Evolutionary conservation across 2,113 vertebrate species (phyloP), one percentile per base, ranked within the genome.

Genomic region (Donacobius atricapilla): DNA sequence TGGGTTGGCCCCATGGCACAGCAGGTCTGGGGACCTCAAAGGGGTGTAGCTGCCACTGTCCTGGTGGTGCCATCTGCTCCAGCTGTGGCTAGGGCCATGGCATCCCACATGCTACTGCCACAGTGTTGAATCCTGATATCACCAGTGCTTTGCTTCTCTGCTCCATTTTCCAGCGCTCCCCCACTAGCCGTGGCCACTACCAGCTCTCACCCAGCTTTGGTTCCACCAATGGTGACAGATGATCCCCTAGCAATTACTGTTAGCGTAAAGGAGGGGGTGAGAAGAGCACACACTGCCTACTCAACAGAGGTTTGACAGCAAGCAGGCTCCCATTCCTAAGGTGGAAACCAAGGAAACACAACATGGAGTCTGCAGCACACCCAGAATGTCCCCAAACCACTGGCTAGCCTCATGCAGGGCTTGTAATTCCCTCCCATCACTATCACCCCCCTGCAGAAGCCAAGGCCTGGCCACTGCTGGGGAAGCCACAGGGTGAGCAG

Each of bases 71-170:
- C 50, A 27, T 42, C 80, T 70, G 66, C 31, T 48, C 31, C 24
- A 19, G 68, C 48, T 79, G n/a, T 1, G 0, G 53, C 44, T 1
- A 1, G 16, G 45, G 13, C 47, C 0, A 0, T 5, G 6, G 45
- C 28, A 31, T 37, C 39, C 42, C 57, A 15, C 18, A 2, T 2
- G 45, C 25, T 21, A 47, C 15, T 5, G 22, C 44, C 4, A 2
- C 68, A 53, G 25, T 0, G 0, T 47, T 30, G 48, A 72, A 45
- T 9, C 35, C 77, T 22, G 30, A 13, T 4, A 1, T 60, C 56
- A 44, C 40, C 35, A 19, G 42, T 3, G 2, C 44, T 79, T 68
- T 58, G 24, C 28, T 57, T 45, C 54, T 54, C 47, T 63, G 28
- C 39, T 57, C 48, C 9, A 0, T 37, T 31, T 66, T 86, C 56